A percentile compares a stretch with the other conserved stretches of the same genome.
phyloP scores from a whole-genome alignment of 2,888 invertebrate species.

The Callinectes sapidus region DNA sequence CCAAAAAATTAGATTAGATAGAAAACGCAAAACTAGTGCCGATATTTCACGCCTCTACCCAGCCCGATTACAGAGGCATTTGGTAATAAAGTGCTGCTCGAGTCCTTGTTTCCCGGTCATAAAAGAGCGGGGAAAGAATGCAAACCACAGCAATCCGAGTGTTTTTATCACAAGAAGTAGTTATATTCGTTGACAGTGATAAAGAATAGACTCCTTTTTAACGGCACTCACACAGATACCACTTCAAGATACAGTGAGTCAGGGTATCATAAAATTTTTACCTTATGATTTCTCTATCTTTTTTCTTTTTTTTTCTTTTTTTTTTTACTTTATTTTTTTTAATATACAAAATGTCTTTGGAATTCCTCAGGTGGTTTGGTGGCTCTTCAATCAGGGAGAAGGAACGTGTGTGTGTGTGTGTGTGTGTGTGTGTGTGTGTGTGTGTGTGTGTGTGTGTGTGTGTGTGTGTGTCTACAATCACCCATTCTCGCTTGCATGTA shows the following conservation, averaged over 20 bases:
- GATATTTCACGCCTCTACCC: neutral
- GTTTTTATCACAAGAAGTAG: neutral
- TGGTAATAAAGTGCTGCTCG: neutral
- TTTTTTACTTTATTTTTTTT: neutral
- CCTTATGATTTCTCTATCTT: neutral
- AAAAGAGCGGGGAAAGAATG: neutral
- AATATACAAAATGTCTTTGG: neutral
- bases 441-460: slow-evolving; percentile 25
- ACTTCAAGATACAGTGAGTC: slow-evolving; percentile 12
- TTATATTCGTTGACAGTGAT: slow-evolving; percentile 9
- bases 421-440: slow-evolving; percentile 21
- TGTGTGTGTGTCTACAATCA: slow-evolving; percentile 9
- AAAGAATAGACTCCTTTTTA: slow-evolving; percentile 14
- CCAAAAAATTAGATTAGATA: neutral
- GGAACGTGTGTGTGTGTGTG: slow-evolving; percentile 17
- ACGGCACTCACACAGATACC: neutral
- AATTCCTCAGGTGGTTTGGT: neutral
- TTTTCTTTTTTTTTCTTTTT: neutral
- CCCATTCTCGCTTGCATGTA: neutral
- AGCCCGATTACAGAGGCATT: neutral
- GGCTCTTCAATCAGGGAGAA: neutral
- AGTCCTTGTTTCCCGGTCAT: neutral
- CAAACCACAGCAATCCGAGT: neutral
- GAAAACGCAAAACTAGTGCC: neutral
- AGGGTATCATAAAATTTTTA: neutral